Evolutionary conservation across 2,888 invertebrate species (phyloP), one percentile per base, ranked within the genome.

Genomic region (Catocala fraxini): DNA sequence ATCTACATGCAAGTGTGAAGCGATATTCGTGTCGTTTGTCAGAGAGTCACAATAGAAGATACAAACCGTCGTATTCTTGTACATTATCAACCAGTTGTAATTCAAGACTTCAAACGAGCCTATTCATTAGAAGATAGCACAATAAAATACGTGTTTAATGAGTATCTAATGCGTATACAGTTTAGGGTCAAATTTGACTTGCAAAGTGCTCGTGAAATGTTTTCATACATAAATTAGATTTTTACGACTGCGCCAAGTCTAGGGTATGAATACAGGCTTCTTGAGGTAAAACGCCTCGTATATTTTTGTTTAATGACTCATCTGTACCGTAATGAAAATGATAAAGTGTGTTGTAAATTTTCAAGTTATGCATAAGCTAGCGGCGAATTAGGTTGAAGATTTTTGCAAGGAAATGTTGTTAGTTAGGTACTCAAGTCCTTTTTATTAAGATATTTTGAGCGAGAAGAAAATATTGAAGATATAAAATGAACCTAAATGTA

Each of bases 141-240:
- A 6, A 55, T 47, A 54, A 65, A 61, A 51, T 62, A 63, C 64
- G 49, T 52, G 60, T 58, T 47, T 73, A 71, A 73, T 71, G 51
- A 39, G 35, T 39, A 39, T 39, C 5, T 75, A 75, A 75, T 63
- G 71, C 48, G 57, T 65, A 65, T 53, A 56, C 56, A 73, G 61
- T 66, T 71, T 63, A 67, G 25, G 59, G 58, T 59, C 47, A 65
- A 61, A 65, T 71, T 73, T 61, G 25, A 60, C 62, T 73, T 60
- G 53, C 69, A 69, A 71, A 63, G 43, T 54, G 51, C 11, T 34
- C 12, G 15, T n/a, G 35, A 63, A 63, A 62, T 56, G 25, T 58
- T 65, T 63, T 57, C 13, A 13, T 39, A 52, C 53, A 57, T 59
- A 49, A 70, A 59, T 65, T 70, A 34, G 43, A 51, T 43, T 61